phyloP scores from a whole-genome alignment of 92 coral and sea anemone species.

The Scolanthus callimorphus region DNA sequence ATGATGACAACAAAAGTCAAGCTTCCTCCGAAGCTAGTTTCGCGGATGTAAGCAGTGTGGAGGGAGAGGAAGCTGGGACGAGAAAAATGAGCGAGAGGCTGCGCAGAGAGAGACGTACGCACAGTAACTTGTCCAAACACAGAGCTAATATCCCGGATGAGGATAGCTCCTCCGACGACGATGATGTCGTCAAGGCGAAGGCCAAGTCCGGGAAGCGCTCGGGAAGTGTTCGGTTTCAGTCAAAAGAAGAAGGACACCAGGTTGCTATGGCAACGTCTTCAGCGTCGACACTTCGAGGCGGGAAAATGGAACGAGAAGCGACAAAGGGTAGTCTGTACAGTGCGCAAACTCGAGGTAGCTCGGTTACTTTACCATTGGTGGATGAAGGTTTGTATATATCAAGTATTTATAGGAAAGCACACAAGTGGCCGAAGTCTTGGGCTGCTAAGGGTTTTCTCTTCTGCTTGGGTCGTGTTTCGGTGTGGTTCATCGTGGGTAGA shows the following conservation, averaged over 20 bases:
- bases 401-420: too few relatives aligned
- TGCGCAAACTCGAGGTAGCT: slow-evolving; percentile 66
- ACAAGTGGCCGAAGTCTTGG: too few relatives aligned
- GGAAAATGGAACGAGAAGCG: slow-evolving; percentile 41
- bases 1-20: slow-evolving; percentile 42
- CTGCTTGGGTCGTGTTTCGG: too few relatives aligned
- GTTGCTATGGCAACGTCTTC: slow-evolving; percentile 19
- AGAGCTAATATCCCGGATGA: slow-evolving; percentile 7
- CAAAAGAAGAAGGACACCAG: slow-evolving; percentile 29
- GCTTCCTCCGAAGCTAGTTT: slow-evolving; percentile 87
- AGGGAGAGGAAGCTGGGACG: slow-evolving; percentile 35
- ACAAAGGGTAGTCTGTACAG: slow-evolving; percentile 78
- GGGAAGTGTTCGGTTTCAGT: slow-evolving; percentile 66
- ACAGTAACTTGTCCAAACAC: slow-evolving; percentile 27
- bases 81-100: slow-evolving; percentile 18
- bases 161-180: slow-evolving; percentile 52
- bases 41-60: slow-evolving; percentile 83
- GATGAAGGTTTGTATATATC: slow-evolving; percentile 63
- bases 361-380: slow-evolving; percentile 57
- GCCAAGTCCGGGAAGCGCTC: slow-evolving; percentile 1
- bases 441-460: too few relatives aligned
- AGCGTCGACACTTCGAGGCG: slow-evolving; percentile 21
- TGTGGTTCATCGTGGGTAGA: too few relatives aligned
- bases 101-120: slow-evolving; percentile 1
- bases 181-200: slow-evolving; percentile 4